A percentile compares a stretch with the other conserved stretches of the same genome.
Evolutionary conservation across 2,888 invertebrate species (phyloP).

Genomic region (Andrena praecox): DNA sequence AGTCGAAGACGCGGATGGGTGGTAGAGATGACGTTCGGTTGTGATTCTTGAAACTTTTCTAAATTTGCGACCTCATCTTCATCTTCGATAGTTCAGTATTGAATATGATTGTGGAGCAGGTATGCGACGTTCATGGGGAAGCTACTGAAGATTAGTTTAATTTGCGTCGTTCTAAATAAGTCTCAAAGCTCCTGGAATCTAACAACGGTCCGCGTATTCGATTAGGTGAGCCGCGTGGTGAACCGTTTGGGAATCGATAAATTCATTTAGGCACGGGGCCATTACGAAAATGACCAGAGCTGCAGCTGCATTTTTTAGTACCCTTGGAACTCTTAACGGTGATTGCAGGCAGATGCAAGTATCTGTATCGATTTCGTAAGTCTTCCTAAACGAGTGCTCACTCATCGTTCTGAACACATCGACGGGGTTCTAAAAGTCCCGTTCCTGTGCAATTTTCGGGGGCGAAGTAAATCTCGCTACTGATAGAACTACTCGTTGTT

Average conservation of each 20-base stretch:
- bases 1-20: background rate
- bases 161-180: too few species aligned
- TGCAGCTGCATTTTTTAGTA: constrained; percentile 67
- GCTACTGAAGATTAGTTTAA: too few species aligned
- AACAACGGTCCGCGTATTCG: background rate
- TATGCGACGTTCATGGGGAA: too few species aligned
- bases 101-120: too few species aligned
- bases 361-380: constrained; percentile 65
- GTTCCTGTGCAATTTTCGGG: too few species aligned
- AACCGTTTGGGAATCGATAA: constrained; percentile 51
- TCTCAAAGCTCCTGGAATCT: background rate
- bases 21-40: too few species aligned
- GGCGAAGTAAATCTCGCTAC: too few species aligned
- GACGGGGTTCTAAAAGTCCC: background rate
- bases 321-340: constrained; percentile 54
- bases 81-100: too few species aligned
- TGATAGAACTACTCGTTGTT: too few species aligned
- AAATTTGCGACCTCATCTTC: too few species aligned
- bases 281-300: constrained; percentile 45
- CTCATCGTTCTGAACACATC: constrained; percentile 5
- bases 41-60: too few species aligned
- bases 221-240: background rate
- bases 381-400: constrained; percentile 7
- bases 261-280: constrained; percentile 32
- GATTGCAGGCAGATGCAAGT: constrained; percentile 72